A percentile compares a stretch with the other conserved stretches of the same genome.
Conservation (phyloP, 2,797 vertebrate genomes). For the Adelosebastes latens region DNA sequence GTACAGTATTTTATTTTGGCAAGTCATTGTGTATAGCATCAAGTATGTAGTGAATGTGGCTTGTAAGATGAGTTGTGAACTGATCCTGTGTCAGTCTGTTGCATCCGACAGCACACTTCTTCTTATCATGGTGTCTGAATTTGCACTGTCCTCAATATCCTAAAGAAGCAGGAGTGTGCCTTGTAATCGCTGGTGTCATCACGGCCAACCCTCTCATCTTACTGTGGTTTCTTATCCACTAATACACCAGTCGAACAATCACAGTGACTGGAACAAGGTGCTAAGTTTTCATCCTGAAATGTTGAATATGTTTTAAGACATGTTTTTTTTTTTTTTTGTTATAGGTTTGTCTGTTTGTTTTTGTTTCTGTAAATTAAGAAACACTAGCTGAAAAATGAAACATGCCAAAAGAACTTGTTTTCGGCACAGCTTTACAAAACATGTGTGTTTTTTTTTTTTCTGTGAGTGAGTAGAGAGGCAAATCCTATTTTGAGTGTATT, state of each 20-base stretch:
- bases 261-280: constrained; percentile 80
- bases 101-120: constrained; percentile 36
- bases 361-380: constrained; percentile 71
- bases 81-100: constrained; percentile 39
- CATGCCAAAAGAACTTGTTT: constrained; percentile 77
- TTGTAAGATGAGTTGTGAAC: constrained; percentile 25
- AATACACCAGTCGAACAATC: constrained; percentile 67
- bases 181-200: constrained; percentile 40
- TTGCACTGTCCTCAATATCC: constrained; percentile 52
- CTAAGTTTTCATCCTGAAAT: constrained; percentile 79
- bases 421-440: constrained; percentile 74
- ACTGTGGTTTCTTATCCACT: constrained; percentile 61
- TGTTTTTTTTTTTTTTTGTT: constrained; percentile 47
- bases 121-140: constrained; percentile 41
- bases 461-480: constrained; percentile 69
- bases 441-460: constrained; percentile 56
- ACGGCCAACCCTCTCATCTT: constrained; percentile 38
- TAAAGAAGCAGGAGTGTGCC: constrained; percentile 42
- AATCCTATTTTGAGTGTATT: constrained; percentile 78
- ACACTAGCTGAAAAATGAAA: constrained; percentile 78
- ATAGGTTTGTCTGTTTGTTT: constrained; percentile 59
- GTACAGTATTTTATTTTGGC: constrained; percentile 58
- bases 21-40: constrained; percentile 54
- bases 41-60: constrained; percentile 40
- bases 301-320: constrained; percentile 59